Base-by-base conservation (phyloP, 2,888 invertebrate species). In the Priocnemis perturbator region DNA sequence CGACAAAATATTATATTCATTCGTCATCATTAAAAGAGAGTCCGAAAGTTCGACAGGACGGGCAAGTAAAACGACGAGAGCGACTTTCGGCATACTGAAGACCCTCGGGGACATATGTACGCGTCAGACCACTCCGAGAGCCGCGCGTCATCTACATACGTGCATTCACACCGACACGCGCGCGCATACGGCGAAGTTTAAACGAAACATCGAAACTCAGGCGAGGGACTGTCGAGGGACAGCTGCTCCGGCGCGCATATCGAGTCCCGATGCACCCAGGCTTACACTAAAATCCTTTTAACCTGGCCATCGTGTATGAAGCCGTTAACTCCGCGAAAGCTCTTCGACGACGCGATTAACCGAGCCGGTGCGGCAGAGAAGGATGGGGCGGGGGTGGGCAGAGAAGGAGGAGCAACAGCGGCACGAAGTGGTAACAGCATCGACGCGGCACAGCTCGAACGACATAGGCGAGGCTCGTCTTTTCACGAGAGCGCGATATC, bases 221-320 rank as follows among this genome's bases (percentile, higher is more conserved):
- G 50, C 50, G 7, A n/a, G 50, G 50, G 20, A 20, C 17, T 17
- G 20, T 50, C 50, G 19, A 50, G 50, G 50, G 20, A 50, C 50
- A 20, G 50, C 11, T 17, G 55, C 19, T 30, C 26, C 11, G 20
- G 26, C 26, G n/a, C 56, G 30, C 50, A 53, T 47, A 50, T 60
- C 55, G 65, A 64, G 62, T 69, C 65, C 69, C 71, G 58, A 61
- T 66, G 69, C 66, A 56, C 53, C 60, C 19, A 23, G 64, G 59
- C 67, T 72, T 67, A 78, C 79, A 78, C 73, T 78, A 74, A 78
- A 78, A 79, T 78, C 79, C 78, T 78, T 74, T 78, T 78, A 74
- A 69, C 71, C 61, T 62, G 60, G 53, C 58, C 64, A 62, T 50
- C 67, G 26, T 19, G 67, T 55, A 67, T 55, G 69, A 66, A 66